These are phyloP conservation scores for Rhopalosiphum nymphaeae DNA, from an alignment of 2,888 invertebrate species.

Conservation along the genomic window DNA sequence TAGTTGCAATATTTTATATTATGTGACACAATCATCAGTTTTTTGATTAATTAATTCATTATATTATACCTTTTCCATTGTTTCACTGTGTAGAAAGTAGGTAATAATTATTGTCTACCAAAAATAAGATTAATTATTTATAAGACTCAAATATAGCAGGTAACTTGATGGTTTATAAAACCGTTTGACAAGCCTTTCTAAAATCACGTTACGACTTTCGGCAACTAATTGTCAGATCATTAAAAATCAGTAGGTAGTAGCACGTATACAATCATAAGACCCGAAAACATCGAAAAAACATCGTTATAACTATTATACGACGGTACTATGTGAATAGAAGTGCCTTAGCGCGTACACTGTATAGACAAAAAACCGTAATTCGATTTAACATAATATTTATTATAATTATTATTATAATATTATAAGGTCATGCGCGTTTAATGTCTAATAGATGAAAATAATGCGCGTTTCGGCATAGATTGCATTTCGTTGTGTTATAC, in stretches of 20 bases:
- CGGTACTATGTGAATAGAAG: not conserved
- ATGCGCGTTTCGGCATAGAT: not conserved
- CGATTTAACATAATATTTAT: not conserved
- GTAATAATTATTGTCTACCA: conserved; percentile 12
- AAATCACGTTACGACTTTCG: conserved; percentile 39
- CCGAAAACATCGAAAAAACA: not conserved
- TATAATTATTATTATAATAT: not conserved
- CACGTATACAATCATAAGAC: not conserved
- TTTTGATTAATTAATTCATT: conserved; percentile 52
- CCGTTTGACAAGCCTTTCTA: conserved; percentile 47
- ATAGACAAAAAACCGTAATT: not conserved
- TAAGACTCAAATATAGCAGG: not conserved
- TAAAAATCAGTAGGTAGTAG: conserved; percentile 17
- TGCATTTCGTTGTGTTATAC: not conserved
- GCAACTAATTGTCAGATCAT: conserved; percentile 35
- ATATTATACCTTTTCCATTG: conserved; percentile 15
- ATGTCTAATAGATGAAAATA: not conserved
- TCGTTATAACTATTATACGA: not conserved
- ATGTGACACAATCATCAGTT: conserved; percentile 10
- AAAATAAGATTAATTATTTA: conserved; percentile 52
- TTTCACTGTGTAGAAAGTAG: conserved; percentile 43
- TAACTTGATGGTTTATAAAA: conserved; percentile 6
- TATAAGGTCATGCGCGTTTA: not conserved
- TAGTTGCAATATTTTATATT: not conserved
- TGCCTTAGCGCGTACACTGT: not conserved